Evolutionary conservation across 2,797 vertebrate genomes (phyloP).

Genomic region (Falco rusticolus): DNA sequence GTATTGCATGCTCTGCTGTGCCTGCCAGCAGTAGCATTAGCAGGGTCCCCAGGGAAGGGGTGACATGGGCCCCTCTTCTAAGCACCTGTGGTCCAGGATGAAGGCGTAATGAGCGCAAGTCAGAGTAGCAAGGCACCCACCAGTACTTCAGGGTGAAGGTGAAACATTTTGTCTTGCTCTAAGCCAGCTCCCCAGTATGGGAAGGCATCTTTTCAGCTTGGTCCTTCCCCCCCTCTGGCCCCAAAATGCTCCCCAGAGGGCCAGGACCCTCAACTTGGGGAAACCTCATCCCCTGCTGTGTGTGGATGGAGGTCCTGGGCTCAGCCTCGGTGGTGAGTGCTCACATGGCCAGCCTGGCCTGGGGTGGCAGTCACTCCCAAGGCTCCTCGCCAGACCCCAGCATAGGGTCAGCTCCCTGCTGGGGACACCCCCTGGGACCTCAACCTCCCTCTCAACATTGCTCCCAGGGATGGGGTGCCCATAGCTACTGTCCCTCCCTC

Average conservation of each 20-base stretch:
- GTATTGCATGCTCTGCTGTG: neutral
- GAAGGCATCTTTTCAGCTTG: neutral
- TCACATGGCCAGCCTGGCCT: neutral
- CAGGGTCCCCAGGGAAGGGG: neutral
- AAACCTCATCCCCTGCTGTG: neutral
- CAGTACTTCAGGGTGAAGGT: neutral
- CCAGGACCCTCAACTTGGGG: neutral
- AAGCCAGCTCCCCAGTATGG: neutral
- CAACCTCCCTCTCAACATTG: neutral
- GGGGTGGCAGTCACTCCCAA: neutral
- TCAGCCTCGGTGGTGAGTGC: neutral
- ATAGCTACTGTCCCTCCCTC: neutral
- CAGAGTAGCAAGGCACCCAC: neutral
- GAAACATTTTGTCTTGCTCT: neutral
- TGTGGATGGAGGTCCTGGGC: neutral
- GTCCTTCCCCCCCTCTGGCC: neutral
- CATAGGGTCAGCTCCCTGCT: neutral
- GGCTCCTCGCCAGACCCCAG: neutral
- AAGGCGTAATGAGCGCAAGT: neutral
- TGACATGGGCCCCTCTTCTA: neutral
- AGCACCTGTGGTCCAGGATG: neutral
- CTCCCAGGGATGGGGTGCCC: neutral
- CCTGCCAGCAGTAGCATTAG: neutral
- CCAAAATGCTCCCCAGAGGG: neutral
- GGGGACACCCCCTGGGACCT: neutral